A percentile compares a stretch with the other conserved stretches of the same genome.
Evolutionary conservation across 2,888 invertebrate species (phyloP).

Genomic region (Bibio marci): DNA sequence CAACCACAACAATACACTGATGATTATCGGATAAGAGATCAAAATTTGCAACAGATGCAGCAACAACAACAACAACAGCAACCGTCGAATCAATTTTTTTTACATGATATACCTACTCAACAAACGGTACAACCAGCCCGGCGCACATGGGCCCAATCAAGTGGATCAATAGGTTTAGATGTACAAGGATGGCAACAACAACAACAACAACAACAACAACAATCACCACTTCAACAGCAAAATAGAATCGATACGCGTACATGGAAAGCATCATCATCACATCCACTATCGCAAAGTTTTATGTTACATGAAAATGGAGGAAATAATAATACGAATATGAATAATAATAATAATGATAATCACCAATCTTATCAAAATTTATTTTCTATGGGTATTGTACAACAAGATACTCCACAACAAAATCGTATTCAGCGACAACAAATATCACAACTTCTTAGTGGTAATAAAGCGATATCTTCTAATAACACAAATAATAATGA

Average conservation of each 20-base stretch:
- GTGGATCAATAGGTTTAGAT: slow-evolving; percentile 16
- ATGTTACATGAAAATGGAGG: slow-evolving; percentile 53
- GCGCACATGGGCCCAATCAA: slow-evolving; percentile 50
- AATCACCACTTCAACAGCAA: slow-evolving; percentile 15
- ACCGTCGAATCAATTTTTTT: slow-evolving; percentile 48
- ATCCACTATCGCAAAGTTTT: slow-evolving; percentile 27
- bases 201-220: slow-evolving; percentile 19
- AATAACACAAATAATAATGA: slow-evolving; percentile 13
- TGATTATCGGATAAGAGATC: slow-evolving; percentile 11
- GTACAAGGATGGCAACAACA: slow-evolving; percentile 11
- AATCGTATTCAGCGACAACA: slow-evolving; percentile 39
- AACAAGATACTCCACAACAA: slow-evolving; percentile 50
- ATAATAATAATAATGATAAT: slow-evolving; percentile 20
- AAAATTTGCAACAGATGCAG: slow-evolving; percentile 1
- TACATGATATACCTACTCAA: slow-evolving; percentile 47
- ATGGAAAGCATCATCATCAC: slow-evolving; percentile 23
- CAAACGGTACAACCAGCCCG: slow-evolving; percentile 31
- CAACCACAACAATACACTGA: slow-evolving; percentile 8
- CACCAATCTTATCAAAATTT: slow-evolving; percentile 31
- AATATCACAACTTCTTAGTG: slow-evolving; percentile 27
- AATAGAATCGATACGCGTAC: slow-evolving; percentile 25
- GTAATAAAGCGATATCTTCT: background rate
- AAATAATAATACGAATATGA: slow-evolving; percentile 18
- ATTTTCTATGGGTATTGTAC: slow-evolving; percentile 21
- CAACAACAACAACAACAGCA: slow-evolving; percentile 15